phyloP scores from a whole-genome alignment of 1,140 invertebrate genomes.

The Drosophila nigromelanica region DNA sequence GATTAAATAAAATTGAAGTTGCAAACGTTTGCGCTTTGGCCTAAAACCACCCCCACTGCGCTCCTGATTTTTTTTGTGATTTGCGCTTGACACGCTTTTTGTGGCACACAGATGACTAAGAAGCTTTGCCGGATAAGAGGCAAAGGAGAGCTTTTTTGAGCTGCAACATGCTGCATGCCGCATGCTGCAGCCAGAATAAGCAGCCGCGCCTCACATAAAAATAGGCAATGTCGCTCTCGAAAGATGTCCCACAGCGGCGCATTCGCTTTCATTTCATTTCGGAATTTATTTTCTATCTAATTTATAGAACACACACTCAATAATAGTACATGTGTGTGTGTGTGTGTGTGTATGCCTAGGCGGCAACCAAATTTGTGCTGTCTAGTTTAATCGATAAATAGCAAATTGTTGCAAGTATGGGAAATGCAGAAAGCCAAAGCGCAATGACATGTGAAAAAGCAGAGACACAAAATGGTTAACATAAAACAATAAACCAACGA shows the following conservation, averaged over 20 bases:
- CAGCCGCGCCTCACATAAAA: slow-evolving; percentile 54
- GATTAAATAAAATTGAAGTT: slow-evolving; percentile 34
- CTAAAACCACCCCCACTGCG: slow-evolving; percentile 9
- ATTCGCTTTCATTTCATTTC: slow-evolving; percentile 37
- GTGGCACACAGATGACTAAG: slow-evolving; percentile 32
- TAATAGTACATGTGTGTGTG: slow-evolving; percentile 26
- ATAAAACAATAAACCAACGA: slow-evolving; percentile 16
- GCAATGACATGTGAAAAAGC: slow-evolving; percentile 33
- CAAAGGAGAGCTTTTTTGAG: slow-evolving; percentile 16
- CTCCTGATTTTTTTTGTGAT: slow-evolving; percentile 22
- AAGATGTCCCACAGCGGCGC: slow-evolving; percentile 31
- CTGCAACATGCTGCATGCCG: slow-evolving; percentile 24
- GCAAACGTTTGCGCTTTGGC: slow-evolving; percentile 19
- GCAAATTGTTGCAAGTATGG: slow-evolving; percentile 26
- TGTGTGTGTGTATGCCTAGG: slow-evolving; percentile 6
- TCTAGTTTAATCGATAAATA: slow-evolving; percentile 45
- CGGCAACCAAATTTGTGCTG: slow-evolving; percentile 30
- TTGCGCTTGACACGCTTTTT: slow-evolving; percentile 57
- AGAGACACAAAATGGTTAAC: slow-evolving; percentile 5
- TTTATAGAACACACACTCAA: slow-evolving; percentile 26
- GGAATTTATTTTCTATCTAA: slow-evolving; percentile 22
- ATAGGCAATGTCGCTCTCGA: slow-evolving; percentile 42
- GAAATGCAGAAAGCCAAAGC: slow-evolving; percentile 30
- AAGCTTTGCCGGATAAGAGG: slow-evolving; percentile 26
- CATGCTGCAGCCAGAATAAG: slow-evolving; percentile 43